phyloP scores from a whole-genome alignment of 2,888 invertebrate genomes.

The Pterostichus niger region DNA sequence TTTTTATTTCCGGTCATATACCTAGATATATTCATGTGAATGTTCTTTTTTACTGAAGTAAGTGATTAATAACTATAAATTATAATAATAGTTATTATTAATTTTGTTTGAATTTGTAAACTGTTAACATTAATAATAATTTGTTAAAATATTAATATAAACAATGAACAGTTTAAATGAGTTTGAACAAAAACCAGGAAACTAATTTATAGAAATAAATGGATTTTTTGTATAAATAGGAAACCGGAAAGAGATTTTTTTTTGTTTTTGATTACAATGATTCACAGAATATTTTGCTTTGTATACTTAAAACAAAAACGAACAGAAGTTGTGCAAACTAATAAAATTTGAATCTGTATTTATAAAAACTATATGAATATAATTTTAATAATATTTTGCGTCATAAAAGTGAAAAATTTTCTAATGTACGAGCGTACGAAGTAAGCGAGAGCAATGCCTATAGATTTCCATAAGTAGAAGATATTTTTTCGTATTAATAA shows the following conservation, averaged over 20 bases:
- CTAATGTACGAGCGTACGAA: no score
- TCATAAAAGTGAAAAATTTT: no score
- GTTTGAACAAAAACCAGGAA: constrained; percentile 22
- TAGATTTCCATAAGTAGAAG: no score
- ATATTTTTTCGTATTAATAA: no score
- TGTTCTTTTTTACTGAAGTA: not conserved
- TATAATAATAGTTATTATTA: constrained; percentile 8
- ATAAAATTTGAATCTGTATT: no score
- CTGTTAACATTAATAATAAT: constrained; percentile 30
- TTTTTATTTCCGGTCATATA: constrained; percentile 23
- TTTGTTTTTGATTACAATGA: constrained; percentile 26
- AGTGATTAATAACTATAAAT: not conserved
- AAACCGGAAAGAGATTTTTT: constrained; percentile 27
- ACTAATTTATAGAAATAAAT: constrained; percentile 8
- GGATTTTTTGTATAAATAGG: not conserved
- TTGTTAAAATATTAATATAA: constrained; percentile 6
- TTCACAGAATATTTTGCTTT: no score
- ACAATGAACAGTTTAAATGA: not conserved
- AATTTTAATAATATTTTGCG: no score
- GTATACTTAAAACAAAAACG: no score
- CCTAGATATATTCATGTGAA: constrained; percentile 5
- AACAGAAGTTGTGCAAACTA: no score
- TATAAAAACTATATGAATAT: no score
- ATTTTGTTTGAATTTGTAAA: not conserved
- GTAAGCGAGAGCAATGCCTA: no score